phyloP scores from a whole-genome alignment of 2,113 vertebrate species.

The Turnix velox region DNA sequence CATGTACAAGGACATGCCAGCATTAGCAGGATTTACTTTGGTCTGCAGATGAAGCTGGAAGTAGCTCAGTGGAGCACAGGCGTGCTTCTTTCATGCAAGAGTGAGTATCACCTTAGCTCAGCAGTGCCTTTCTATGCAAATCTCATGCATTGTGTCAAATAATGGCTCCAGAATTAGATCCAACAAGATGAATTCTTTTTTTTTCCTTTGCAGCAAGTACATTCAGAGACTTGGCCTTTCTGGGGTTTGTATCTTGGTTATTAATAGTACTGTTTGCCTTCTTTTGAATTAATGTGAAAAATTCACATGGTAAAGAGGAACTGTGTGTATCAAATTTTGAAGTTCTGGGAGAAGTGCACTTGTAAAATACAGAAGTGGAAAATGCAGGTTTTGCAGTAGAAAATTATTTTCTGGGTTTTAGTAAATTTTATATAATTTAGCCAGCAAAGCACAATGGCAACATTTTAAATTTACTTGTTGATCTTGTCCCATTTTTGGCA shows the following conservation, averaged over 20 bases:
- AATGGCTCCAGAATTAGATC: constrained; percentile 15
- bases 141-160: background rate
- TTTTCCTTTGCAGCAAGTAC: background rate
- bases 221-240: background rate
- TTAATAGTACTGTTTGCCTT: background rate
- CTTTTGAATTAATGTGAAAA: constrained; percentile 44
- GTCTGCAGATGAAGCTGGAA: background rate
- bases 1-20: background rate
- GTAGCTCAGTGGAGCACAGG: background rate
- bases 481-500: background rate
- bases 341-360: background rate
- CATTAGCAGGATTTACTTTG: background rate
- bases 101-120: background rate
- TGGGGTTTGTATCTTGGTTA: background rate
- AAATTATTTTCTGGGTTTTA: background rate
- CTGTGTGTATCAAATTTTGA: constrained; percentile 9
- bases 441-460: background rate
- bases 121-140: constrained; percentile 6
- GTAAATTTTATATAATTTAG: background rate
- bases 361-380: constrained; percentile 18
- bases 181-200: background rate
- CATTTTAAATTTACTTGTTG: background rate
- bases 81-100: background rate
- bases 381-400: background rate
- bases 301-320: constrained; percentile 28